A percentile compares a stretch with the other conserved stretches of the same genome.
Conservation (phyloP, 2,888 invertebrate species). For the Tetanocera ferruginea region DNA sequence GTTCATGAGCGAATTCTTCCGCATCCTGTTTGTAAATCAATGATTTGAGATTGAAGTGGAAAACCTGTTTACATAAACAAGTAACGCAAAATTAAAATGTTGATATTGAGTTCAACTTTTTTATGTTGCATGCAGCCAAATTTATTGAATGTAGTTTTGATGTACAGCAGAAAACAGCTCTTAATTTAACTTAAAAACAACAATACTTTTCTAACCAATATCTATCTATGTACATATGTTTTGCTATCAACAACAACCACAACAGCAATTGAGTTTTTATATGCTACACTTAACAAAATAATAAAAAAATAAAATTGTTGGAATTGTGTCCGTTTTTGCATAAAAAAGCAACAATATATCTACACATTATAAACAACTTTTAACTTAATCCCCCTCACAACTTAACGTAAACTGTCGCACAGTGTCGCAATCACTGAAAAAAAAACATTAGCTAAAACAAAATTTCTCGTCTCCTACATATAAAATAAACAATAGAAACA, state of each 20-base stretch:
- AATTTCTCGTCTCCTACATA: neutral
- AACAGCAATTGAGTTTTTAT: neutral
- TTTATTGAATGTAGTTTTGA: no score
- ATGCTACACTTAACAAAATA: neutral
- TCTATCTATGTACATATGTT: no score
- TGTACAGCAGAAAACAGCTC: neutral
- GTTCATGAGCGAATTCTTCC: no score
- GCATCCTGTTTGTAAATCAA: neutral
- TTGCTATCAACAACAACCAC: neutral
- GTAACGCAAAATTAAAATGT: neutral
- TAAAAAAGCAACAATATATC: neutral
- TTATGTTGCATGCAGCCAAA: no score
- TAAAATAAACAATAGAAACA: neutral
- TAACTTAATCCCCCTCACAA: neutral
- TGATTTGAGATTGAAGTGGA: neutral
- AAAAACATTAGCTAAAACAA: neutral
- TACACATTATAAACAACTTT: neutral
- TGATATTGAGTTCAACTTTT: no score
- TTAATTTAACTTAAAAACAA: neutral
- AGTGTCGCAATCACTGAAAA: neutral
- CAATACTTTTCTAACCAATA: neutral
- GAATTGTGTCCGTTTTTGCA: neutral
- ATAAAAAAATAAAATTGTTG: neutral
- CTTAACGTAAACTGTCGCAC: conserved; percentile 8
- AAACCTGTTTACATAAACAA: neutral